phyloP scores from a whole-genome alignment of 2,888 invertebrate species.

The Thysanoteuthis rhombus region DNA sequence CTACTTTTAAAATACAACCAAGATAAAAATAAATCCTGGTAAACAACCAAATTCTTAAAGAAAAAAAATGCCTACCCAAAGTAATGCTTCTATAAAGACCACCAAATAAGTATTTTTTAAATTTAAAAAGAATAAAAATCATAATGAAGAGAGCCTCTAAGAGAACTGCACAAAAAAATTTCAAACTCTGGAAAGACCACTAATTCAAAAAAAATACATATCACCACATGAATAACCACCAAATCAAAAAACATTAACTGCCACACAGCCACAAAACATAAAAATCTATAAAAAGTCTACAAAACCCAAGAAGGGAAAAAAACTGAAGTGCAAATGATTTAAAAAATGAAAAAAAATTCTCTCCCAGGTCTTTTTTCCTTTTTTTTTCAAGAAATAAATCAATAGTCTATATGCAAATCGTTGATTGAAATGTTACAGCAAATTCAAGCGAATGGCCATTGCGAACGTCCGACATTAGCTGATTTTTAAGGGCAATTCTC shows the following conservation, averaged over 20 bases:
- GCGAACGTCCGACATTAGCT: not conserved
- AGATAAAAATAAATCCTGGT: too few species aligned
- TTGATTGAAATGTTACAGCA: constrained; percentile 12
- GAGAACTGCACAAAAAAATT: not conserved
- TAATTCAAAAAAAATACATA: not conserved
- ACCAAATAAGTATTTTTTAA: not conserved
- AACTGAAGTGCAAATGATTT: not conserved
- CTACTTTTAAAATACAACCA: too few species aligned
- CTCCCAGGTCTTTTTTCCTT: not conserved
- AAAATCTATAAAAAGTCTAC: not conserved
- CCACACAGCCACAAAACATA: not conserved
- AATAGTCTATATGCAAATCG: not conserved
- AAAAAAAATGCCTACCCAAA: not conserved
- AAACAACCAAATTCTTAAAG: too few species aligned
- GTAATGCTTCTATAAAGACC: not conserved
- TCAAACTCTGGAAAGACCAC: not conserved
- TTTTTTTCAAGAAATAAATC: not conserved
- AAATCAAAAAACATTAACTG: not conserved
- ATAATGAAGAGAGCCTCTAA: not conserved
- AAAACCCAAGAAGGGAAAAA: not conserved
- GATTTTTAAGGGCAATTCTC: constrained; percentile 1
- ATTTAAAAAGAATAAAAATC: not conserved
- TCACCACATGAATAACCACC: not conserved
- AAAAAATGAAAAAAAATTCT: not conserved
- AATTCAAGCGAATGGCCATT: not conserved